Conservation (phyloP, 2,888 invertebrate species). For the Melipona beecheii region DNA sequence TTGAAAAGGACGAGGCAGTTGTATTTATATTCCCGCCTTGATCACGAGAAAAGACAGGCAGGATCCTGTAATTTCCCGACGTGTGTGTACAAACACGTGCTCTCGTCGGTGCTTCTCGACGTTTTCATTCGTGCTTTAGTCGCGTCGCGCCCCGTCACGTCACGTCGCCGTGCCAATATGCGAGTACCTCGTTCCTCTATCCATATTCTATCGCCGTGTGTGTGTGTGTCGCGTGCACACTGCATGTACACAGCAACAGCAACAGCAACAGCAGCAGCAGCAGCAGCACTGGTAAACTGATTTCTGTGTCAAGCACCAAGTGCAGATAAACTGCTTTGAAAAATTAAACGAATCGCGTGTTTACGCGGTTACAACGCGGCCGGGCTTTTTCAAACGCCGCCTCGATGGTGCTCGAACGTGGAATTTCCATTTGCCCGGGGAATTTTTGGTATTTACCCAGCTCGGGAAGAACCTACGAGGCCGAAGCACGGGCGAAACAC, state of each 20-base stretch:
- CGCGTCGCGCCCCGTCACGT: neutral
- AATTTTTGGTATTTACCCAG: constrained; percentile 46
- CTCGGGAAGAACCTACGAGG: neutral
- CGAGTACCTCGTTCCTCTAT: no score
- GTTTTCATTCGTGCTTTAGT: constrained; percentile 30
- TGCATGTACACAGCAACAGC: no score
- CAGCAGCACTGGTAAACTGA: constrained; percentile 37
- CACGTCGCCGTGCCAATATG: neutral
- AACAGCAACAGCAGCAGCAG: no score
- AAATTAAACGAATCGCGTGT: constrained; percentile 57
- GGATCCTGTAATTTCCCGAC: constrained; percentile 56
- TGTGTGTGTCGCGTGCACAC: neutral
- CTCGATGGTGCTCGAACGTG: constrained; percentile 44
- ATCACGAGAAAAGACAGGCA: constrained; percentile 50
- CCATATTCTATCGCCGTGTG: no score
- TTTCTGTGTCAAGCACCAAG: constrained; percentile 51
- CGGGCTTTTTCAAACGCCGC: constrained; percentile 37
- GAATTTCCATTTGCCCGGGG: constrained; percentile 42
- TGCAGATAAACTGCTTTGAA: constrained; percentile 53
- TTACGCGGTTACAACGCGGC: constrained; percentile 39
- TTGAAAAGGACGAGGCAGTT: constrained; percentile 38
- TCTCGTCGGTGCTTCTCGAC: constrained; percentile 41
- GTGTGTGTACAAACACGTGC: constrained; percentile 45
- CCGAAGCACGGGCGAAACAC: neutral
- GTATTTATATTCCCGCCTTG: constrained; percentile 64